These are phyloP conservation scores for Poecilia velifera DNA, from an alignment of 2,797 vertebrate genomes.

Conservation along the genomic window DNA sequence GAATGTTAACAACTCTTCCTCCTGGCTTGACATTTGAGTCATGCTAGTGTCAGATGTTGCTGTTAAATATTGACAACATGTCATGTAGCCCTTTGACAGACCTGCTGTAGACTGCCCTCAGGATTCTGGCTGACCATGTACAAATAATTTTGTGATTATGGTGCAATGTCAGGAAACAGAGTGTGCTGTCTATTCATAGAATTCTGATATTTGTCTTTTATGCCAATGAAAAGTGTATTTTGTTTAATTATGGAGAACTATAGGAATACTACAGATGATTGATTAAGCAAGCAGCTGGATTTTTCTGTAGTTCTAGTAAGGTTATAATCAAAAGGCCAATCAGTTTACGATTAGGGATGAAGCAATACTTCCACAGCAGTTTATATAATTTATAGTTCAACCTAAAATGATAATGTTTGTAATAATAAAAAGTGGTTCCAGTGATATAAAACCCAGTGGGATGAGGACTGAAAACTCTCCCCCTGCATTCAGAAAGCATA, in stretches of 20 bases:
- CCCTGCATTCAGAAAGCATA: background rate
- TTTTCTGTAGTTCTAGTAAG: background rate
- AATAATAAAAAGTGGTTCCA: background rate
- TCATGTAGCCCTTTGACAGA: conserved; percentile 46
- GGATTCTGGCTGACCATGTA: conserved; percentile 47
- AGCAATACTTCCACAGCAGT: background rate
- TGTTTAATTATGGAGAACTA: background rate
- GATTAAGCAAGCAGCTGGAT: background rate
- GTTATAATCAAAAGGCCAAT: conserved; percentile 2
- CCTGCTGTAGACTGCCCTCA: conserved; percentile 29
- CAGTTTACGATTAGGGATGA: background rate
- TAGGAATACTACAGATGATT: background rate
- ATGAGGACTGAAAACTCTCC: background rate
- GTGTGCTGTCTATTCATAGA: conserved; percentile 17
- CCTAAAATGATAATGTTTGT: conserved; percentile 5
- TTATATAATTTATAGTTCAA: background rate
- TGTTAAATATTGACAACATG: conserved; percentile 56
- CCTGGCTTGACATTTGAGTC: conserved; percentile 50
- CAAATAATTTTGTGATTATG: conserved; percentile 55
- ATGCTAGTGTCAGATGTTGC: conserved; percentile 53
- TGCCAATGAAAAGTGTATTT: background rate
- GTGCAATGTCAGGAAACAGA: conserved; percentile 55
- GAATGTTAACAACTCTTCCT: conserved; percentile 41
- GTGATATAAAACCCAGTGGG: background rate
- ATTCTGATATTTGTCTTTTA: conserved; percentile 8